These are phyloP conservation scores for Athene cunicularia DNA, from an alignment of 2,113 vertebrate species.

Conservation along the genomic window DNA sequence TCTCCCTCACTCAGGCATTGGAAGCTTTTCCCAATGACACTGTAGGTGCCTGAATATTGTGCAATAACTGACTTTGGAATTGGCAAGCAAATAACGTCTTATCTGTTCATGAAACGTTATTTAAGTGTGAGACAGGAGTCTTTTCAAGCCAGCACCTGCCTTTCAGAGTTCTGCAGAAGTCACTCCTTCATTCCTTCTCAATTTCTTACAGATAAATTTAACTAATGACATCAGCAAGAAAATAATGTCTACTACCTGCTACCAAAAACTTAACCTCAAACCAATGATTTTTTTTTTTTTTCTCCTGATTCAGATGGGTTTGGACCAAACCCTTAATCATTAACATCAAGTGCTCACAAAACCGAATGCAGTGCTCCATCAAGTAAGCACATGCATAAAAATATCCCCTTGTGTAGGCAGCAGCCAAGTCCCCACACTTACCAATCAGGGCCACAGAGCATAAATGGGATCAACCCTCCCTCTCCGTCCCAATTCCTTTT, in stretches of 20 bases:
- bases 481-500: not conserved
- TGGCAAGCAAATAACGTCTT: not conserved
- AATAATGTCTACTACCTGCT: not conserved
- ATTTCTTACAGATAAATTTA: not conserved
- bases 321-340: not conserved
- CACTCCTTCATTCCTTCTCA: slow-evolving; percentile 7
- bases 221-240: not conserved
- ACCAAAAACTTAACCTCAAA: not conserved
- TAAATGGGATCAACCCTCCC: not conserved
- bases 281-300: not conserved
- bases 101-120: not conserved
- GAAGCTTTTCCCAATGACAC: not conserved
- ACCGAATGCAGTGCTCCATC: not conserved
- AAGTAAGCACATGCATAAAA: not conserved
- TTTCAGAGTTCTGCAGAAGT: not conserved
- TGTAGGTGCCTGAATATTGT: not conserved
- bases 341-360: not conserved
- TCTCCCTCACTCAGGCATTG: not conserved
- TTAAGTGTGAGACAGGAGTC: not conserved
- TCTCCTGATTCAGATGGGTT: not conserved
- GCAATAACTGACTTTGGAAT: not conserved
- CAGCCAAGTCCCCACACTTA: not conserved
- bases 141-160: not conserved
- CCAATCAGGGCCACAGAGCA: not conserved
- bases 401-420: not conserved